These are phyloP conservation scores for Forficula auricularia DNA, from an alignment of 1,140 invertebrate genomes.

Conservation along the genomic window DNA sequence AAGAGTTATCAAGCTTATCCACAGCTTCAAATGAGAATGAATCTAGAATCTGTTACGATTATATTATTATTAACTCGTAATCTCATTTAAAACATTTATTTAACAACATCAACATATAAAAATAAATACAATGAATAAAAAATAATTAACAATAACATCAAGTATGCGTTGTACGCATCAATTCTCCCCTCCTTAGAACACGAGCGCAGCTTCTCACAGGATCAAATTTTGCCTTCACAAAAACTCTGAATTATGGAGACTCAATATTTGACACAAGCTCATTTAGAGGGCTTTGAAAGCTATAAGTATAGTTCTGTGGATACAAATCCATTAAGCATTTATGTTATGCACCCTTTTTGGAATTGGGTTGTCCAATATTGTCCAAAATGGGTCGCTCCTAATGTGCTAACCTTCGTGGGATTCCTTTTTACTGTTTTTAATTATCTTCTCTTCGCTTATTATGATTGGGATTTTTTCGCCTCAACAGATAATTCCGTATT, in stretches of 20 bases:
- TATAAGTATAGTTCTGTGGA: slow-evolving; percentile 92
- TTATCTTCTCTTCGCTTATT: slow-evolving; percentile 68
- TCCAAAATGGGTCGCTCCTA: slow-evolving; percentile 87
- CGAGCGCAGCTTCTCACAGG: no score
- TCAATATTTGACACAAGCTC: slow-evolving; percentile 57
- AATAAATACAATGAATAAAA: no score
- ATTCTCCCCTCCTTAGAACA: no score
- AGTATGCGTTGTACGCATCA: no score
- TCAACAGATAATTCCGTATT: slow-evolving; percentile 43
- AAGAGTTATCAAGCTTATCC: no score
- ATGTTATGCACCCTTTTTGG: slow-evolving; percentile 98
- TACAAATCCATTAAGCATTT: slow-evolving; percentile 83
- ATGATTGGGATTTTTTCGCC: slow-evolving; percentile 74
- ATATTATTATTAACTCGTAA: no score
- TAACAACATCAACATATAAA: no score
- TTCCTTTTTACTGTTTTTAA: slow-evolving; percentile 86
- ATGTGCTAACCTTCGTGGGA: slow-evolving; percentile 85
- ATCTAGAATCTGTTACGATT: no score
- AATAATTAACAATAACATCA: no score
- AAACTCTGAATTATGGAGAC: neutral
- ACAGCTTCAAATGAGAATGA: no score
- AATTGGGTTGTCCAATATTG: slow-evolving; percentile 79
- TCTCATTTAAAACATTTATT: no score
- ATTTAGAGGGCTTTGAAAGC: slow-evolving; percentile 75
- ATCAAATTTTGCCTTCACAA: no score